phyloP scores from a whole-genome alignment of 2,888 invertebrate genomes.

The Cantharis flavilabris region DNA sequence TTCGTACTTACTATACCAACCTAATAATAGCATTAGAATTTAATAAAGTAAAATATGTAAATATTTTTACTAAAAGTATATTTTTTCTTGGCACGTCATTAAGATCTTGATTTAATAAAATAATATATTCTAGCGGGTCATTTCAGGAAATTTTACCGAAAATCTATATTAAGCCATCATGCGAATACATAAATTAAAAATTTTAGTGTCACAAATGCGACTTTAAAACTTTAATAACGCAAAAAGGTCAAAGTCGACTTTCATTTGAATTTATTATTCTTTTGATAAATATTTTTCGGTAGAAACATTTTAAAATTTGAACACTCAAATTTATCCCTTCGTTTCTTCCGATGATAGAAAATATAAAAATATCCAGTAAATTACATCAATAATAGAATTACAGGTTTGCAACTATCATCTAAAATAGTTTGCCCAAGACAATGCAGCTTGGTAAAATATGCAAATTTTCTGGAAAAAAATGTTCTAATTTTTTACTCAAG shows the following conservation, averaged over 20 bases:
- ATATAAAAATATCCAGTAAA: no score
- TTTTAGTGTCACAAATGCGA: neutral
- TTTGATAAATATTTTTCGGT: neutral
- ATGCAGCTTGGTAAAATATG: no score
- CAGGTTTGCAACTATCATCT: no score
- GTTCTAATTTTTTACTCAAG: no score
- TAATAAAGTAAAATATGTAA: neutral
- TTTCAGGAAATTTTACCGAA: neutral
- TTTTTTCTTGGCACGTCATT: neutral
- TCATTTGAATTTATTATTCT: neutral
- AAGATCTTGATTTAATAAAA: neutral
- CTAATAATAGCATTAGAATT: neutral
- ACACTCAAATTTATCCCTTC: no score
- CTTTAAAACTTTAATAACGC: neutral
- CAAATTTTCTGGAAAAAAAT: no score
- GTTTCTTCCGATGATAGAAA: no score
- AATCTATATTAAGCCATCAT: neutral
- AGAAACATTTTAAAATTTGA: neutral
- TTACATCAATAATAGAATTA: no score
- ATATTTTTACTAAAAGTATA: neutral
- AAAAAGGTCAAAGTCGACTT: neutral
- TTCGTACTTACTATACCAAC: neutral
- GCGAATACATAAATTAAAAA: neutral
- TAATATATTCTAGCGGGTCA: neutral
- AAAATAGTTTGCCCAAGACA: no score